Base-by-base conservation (phyloP, 2,888 invertebrate genomes). In the Aspidiotus rigidus region DNA sequence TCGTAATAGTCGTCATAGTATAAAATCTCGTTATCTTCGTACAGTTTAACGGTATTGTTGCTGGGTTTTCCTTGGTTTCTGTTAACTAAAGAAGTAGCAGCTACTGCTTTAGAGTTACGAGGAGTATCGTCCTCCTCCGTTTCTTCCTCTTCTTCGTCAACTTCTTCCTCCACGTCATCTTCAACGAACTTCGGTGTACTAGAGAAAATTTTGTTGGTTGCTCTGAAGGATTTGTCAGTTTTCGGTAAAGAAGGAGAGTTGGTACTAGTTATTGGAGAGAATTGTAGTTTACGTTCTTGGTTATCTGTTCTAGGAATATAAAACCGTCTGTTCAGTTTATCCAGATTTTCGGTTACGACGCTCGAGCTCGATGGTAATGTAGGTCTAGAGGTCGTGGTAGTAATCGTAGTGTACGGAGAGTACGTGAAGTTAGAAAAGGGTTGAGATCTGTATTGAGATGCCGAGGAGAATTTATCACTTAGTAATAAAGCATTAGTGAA, bases 311-410 rank as follows among this genome's bases (percentile, higher is more conserved):
- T 64, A 28, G 64, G 61, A 59, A 71, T 69, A 56, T 72, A 69
- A 70, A 70, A 72, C 55, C 70, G 57, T 69, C 70, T 60, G 62
- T 70, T 62, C 54, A 62, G 60, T 69, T 62, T 69, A 54, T 70
- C 53, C 44, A 62, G 9, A 28, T 28, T 28, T 64, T 69, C 78
- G 77, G 80, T 79, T 80, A 80, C 53, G 62, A 62, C 41, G 64
- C 69, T 63, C 44, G 59, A 16, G 77, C 79, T 80, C 40, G 78
- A 77, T 78, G 72, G 77, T 80, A 79, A 81, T 80, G 75, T 79
- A 79, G 74, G 77, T 41, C 56, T 63, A 15, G 73, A 40, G 42
- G 70, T 69, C 28, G 70, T 69, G 16, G 72, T 53, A 39, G 72
- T 56, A 16, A 40, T 55, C 53, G 70, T 41, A 42, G 57, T 64